phyloP scores from a whole-genome alignment of 2,113 vertebrate genomes.

The Otocyon megalotis region DNA sequence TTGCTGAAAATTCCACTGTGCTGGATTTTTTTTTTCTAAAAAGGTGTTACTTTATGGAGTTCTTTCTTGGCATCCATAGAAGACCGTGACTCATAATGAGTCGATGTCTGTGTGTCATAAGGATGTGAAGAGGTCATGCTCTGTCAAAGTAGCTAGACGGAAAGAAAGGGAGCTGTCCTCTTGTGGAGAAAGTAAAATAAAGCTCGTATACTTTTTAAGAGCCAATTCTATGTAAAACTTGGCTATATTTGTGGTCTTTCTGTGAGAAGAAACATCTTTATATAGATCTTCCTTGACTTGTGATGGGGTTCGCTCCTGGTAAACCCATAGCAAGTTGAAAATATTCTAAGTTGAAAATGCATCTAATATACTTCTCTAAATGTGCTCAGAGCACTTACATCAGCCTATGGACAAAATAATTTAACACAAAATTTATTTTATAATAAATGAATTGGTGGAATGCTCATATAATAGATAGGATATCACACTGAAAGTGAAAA shows the following conservation, averaged over 20 bases:
- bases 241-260: not conserved
- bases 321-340: not conserved
- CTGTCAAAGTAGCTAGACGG: not conserved
- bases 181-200: not conserved
- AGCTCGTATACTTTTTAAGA: not conserved
- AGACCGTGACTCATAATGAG: conserved; percentile 69
- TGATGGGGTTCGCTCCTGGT: not conserved
- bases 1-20: conserved; percentile 74
- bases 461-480: not conserved
- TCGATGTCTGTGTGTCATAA: conserved; percentile 29
- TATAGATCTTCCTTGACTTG: not conserved
- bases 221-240: not conserved
- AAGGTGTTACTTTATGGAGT: conserved; percentile 67
- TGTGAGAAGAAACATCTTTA: not conserved
- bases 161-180: not conserved
- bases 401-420: not conserved
- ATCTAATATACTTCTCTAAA: not conserved
- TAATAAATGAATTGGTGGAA: not conserved
- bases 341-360: not conserved
- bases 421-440: not conserved
- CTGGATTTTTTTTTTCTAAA: not conserved
- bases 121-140: conserved; percentile 35
- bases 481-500: not conserved
- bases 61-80: conserved; percentile 64
- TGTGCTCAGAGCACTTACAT: not conserved